Percentiles rank a stretch among this genome's conserved stretches.
phyloP scores from a whole-genome alignment of 2,888 invertebrate species.

The Chaitophorus viminalis region DNA sequence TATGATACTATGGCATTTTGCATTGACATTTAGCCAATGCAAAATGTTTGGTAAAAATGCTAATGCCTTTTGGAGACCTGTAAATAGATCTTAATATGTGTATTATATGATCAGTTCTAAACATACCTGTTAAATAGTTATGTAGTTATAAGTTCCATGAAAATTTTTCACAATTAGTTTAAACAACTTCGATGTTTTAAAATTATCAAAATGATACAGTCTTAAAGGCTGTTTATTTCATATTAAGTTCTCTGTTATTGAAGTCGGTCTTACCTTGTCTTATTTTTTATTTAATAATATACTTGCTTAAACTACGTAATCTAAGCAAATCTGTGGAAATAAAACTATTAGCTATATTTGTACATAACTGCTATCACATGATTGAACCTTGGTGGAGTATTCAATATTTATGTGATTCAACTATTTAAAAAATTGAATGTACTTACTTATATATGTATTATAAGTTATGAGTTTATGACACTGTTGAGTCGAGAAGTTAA shows the following conservation, averaged over 20 bases:
- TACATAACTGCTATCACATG: slow-evolving; percentile 27
- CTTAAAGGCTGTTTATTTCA: not conserved
- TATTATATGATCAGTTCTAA: not conserved
- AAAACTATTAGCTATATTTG: slow-evolving; percentile 32
- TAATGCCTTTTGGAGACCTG: not conserved
- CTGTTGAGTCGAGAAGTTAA: too few species aligned
- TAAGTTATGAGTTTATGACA: too few species aligned
- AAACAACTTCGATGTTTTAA: too few species aligned
- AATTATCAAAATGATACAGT: too few species aligned
- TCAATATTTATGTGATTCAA: slow-evolving; percentile 34
- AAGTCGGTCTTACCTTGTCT: not conserved
- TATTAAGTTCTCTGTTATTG: not conserved
- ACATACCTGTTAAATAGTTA: not conserved
- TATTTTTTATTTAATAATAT: not conserved
- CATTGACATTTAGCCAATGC: not conserved
- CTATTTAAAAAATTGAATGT: not conserved
- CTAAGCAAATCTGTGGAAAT: slow-evolving; percentile 22
- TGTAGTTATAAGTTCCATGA: not conserved
- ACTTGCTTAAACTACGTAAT: not conserved
- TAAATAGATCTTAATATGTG: not conserved
- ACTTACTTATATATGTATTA: not conserved
- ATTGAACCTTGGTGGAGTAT: slow-evolving; percentile 32
- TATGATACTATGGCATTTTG: slow-evolving; percentile 34
- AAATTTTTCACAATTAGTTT: not conserved
- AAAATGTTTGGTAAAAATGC: slow-evolving; percentile 15